Evolutionary conservation across 2,888 invertebrate genomes (phyloP), one percentile per base, ranked within the genome.

Genomic region (Ditula angustiorana): DNA sequence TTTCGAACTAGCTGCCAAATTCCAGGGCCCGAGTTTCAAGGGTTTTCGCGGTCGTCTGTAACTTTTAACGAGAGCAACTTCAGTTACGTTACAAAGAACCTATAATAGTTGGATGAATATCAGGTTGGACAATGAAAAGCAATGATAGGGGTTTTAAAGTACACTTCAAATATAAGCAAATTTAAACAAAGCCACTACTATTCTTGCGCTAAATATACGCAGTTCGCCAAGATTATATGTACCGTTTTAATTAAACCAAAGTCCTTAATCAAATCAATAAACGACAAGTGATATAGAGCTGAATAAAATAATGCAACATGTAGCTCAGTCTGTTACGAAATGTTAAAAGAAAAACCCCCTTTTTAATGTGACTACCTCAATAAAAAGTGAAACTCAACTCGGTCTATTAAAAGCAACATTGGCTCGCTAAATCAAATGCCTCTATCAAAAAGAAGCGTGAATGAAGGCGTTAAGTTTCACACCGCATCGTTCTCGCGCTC

Each of bases 381-480:
- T 83, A 82, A 83, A 82, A 83, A 79, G 78, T 74, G 74, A 83
- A 82, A 79, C 80, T 81, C 73, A 79, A 79, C 68, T 71, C 73
- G 78, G 76, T 85, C 77, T 85, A 86, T 87, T 87, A 87, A 88
- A 89, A 87, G 83, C 86, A 76, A 83, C 85, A 86, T 83, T 80
- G 82, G 80, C 82, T 85, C 82, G 89, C 89, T 91, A 88, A 90
- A 90, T 86, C 85, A 86, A 90, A 86, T 86, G 83, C 84, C 83
- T 82, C 84, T 83, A 89, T 91, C 23, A 91, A 90, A 89, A 86
- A 82, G 81, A 73, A 77, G 81, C 80, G 83, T 89, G 87, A 92
- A 90, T 86, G 82, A 85, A 90, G 90, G 92, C 89, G 92, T 91
- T 81, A 92, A 87, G 87, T 92, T 91, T 92, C 92, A 92, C 92